These are phyloP conservation scores for Sorex fumeus DNA, from an alignment of 2,113 vertebrate species.

Conservation along the genomic window DNA sequence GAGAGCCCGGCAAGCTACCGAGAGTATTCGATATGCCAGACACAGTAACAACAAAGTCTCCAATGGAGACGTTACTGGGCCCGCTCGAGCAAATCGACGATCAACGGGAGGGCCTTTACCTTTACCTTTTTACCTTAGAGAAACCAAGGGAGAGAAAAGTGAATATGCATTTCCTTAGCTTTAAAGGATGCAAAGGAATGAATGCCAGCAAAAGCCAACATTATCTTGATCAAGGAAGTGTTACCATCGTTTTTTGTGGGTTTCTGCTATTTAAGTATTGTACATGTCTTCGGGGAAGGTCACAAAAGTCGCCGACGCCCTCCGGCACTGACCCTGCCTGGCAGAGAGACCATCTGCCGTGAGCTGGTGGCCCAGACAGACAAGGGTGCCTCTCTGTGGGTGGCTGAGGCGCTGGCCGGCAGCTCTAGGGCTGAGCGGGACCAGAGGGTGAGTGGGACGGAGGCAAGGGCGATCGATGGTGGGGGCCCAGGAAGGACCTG, in stretches of 20 bases:
- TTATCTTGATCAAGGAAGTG: not conserved
- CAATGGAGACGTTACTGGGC: too few relatives aligned
- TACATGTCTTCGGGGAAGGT: not conserved
- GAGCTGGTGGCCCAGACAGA: not conserved
- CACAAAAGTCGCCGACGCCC: not conserved
- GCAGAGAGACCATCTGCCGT: too few relatives aligned
- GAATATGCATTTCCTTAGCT: not conserved
- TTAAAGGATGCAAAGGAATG: not conserved
- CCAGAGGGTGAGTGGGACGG: not conserved
- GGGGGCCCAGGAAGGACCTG: not conserved
- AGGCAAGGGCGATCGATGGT: rapidly evolving
- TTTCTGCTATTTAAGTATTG: not conserved
- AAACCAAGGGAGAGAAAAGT: too few relatives aligned
- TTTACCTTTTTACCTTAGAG: too few relatives aligned
- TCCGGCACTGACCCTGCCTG: too few relatives aligned
- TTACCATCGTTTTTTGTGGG: not conserved
- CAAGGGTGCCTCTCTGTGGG: not conserved
- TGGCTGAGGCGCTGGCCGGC: too few relatives aligned
- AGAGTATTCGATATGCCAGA: too few relatives aligned
- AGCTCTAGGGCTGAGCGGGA: not conserved
- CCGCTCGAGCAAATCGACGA: too few relatives aligned
- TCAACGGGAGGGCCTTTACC: too few relatives aligned
- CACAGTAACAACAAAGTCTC: too few relatives aligned
- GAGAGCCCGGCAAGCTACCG: too few relatives aligned
- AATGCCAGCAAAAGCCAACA: not conserved